Evolutionary conservation across 2,113 vertebrate genomes (phyloP).

Genomic region (Sprattus sprattus): DNA sequence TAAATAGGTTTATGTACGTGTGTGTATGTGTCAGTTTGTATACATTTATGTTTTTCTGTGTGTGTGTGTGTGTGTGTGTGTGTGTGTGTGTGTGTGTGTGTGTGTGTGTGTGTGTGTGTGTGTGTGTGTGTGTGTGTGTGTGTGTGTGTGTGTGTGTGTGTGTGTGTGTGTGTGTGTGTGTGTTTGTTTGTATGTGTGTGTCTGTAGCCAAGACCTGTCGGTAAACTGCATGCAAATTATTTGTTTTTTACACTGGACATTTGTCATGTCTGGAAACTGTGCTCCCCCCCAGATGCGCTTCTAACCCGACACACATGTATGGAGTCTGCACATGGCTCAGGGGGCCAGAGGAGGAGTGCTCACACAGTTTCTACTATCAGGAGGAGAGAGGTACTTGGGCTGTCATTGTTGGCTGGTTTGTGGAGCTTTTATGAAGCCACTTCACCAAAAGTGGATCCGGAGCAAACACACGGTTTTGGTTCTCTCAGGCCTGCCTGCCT

Average conservation of each 20-base stretch:
- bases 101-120: background rate
- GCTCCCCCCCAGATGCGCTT: background rate
- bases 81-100: background rate
- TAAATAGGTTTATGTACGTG: background rate
- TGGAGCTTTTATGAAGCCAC: background rate
- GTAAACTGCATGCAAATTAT: background rate
- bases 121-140: background rate
- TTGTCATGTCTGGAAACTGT: background rate
- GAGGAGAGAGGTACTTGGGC: background rate
- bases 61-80: background rate
- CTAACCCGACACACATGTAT: background rate
- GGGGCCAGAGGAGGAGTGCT: background rate
- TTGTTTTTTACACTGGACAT: background rate
- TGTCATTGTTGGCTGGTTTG: background rate
- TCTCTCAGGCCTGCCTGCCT: background rate
- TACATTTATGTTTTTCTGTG: background rate
- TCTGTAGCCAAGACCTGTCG: background rate
- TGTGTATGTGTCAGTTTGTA: background rate
- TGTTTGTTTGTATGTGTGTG: background rate
- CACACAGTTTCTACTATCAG: background rate
- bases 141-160: background rate
- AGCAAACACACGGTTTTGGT: background rate
- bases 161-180: background rate
- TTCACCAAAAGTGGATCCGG: no score
- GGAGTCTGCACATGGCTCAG: background rate